Evolutionary conservation across 2,797 vertebrate genomes (phyloP).

Genomic region (Ctenopoma multispine): DNA sequence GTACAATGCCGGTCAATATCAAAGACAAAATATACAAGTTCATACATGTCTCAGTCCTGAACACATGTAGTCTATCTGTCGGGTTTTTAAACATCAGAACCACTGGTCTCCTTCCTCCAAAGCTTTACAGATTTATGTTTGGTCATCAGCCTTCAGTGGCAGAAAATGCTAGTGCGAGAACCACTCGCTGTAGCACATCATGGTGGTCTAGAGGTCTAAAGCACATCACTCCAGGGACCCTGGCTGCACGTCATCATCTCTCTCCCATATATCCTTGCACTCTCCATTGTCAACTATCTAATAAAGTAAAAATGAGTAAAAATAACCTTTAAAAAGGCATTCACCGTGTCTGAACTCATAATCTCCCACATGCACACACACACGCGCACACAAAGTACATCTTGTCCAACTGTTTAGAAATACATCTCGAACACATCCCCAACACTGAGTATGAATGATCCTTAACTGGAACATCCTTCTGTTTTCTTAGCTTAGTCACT

Average conservation of each 20-base stretch:
- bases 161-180: constrained; percentile 30
- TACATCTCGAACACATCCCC: constrained; percentile 24
- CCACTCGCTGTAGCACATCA: constrained; percentile 8
- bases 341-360: constrained; percentile 50
- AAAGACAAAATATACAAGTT: constrained; percentile 77
- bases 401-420: constrained; percentile 52
- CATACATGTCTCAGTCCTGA: constrained; percentile 41
- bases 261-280: neutral
- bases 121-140: constrained; percentile 74
- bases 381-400: constrained; percentile 13
- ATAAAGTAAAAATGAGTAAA: constrained; percentile 44
- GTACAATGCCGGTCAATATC: constrained; percentile 59
- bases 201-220: constrained; percentile 21
- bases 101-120: constrained; percentile 52
- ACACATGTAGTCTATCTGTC: constrained; percentile 35
- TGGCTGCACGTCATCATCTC: constrained; percentile 13
- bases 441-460: constrained; percentile 37
- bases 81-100: constrained; percentile 34
- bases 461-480: constrained; percentile 22
- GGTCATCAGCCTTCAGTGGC: constrained; percentile 69
- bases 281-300: constrained; percentile 18
- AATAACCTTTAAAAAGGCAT: constrained; percentile 23
- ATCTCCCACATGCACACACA: constrained; percentile 41
- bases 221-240: constrained; percentile 4
- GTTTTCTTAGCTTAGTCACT: constrained; percentile 53